Evolutionary conservation across 2,888 invertebrate species (phyloP).

Genomic region (Lochmaea capreae): DNA sequence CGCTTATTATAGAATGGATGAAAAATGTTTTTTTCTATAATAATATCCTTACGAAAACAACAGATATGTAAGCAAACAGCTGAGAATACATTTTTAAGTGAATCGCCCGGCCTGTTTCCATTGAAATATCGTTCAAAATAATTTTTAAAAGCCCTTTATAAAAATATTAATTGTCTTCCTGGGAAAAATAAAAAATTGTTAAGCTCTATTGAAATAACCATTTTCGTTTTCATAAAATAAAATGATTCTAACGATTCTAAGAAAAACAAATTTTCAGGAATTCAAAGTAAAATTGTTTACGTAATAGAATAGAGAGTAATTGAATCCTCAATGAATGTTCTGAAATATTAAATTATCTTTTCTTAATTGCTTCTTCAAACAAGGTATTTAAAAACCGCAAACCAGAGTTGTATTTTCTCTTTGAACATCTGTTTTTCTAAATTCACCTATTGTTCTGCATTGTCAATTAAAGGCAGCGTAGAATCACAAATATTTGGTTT

Average conservation of each 20-base stretch:
- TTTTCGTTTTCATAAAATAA: too few species aligned
- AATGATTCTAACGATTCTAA: not conserved
- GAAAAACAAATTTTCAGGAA: conserved; percentile 18
- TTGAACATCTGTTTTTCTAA: not conserved
- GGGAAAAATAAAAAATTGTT: too few species aligned
- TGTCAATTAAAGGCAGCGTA: not conserved
- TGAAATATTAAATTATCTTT: conserved; percentile 22
- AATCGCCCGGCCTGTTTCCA: too few species aligned
- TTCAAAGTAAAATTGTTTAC: conserved; percentile 16
- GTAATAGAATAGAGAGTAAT: not conserved
- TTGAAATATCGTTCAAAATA: too few species aligned
- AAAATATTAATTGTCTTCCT: too few species aligned
- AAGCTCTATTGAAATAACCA: too few species aligned
- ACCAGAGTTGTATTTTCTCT: conserved; percentile 2
- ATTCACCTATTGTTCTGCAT: not conserved
- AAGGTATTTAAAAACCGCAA: conserved; percentile 14
- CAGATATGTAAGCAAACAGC: too few species aligned
- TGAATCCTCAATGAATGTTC: conserved; percentile 9
- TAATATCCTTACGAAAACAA: too few species aligned
- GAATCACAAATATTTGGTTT: not conserved
- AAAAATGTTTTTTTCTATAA: too few species aligned
- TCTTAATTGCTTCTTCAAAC: conserved; percentile 21
- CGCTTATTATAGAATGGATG: too few species aligned
- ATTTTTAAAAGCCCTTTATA: too few species aligned
- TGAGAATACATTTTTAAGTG: too few species aligned